A percentile compares a stretch with the other conserved stretches of the same genome.
Evolutionary conservation across 2,888 invertebrate genomes (phyloP).

Genomic region (Odiellus spinosus): DNA sequence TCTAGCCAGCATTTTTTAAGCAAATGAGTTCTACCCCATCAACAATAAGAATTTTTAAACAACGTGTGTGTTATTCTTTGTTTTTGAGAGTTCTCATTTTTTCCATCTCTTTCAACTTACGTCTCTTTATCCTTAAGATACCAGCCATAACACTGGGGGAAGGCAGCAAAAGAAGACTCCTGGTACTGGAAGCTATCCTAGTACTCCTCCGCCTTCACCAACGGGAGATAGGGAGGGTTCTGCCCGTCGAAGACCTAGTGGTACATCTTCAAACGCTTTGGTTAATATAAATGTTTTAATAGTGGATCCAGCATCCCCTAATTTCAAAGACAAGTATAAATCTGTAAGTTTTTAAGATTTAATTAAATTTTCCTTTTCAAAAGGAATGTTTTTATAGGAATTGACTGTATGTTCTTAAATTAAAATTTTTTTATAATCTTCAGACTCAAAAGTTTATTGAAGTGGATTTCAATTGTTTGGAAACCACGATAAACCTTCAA

Average conservation of each 20-base stretch:
- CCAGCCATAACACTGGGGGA: no score
- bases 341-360: slow-evolving; percentile 19
- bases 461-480: slow-evolving; percentile 79
- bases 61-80: no score
- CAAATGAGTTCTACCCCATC: no score
- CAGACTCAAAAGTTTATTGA: slow-evolving; percentile 44
- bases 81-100: no score
- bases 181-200: no score
- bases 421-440: slow-evolving; percentile 13
- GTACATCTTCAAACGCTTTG: slow-evolving; percentile 41
- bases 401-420: not conserved
- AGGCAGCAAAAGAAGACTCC: no score
- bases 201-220: slow-evolving; percentile 51
- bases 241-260: not conserved
- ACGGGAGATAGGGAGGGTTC: slow-evolving; percentile 15
- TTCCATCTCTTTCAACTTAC: no score
- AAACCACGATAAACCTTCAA: slow-evolving; percentile 75
- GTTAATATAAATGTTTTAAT: slow-evolving; percentile 52
- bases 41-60: no score
- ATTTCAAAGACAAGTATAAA: slow-evolving; percentile 46
- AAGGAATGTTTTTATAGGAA: not conserved
- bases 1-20: no score
- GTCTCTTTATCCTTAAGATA: no score
- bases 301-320: slow-evolving; percentile 47
- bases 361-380: not conserved